phyloP scores from a whole-genome alignment of 2,113 vertebrate genomes.

The Istiophorus platypterus region DNA sequence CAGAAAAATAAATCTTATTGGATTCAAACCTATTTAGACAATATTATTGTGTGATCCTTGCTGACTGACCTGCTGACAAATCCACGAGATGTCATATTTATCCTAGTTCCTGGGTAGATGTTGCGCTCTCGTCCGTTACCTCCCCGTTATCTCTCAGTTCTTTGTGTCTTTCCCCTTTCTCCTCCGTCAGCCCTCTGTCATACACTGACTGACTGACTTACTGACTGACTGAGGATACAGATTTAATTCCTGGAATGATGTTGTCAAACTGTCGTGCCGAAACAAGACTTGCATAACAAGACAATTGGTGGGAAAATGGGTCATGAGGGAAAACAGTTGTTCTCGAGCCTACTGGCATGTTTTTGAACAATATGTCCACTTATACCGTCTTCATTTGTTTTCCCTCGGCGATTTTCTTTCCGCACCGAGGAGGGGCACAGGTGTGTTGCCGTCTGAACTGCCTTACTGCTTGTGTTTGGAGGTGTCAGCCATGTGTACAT shows the following conservation, averaged over 20 bases:
- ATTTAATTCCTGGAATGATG: slow-evolving; percentile 67
- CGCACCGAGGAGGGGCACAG: background rate
- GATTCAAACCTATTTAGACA: too few species aligned
- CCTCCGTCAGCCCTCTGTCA: slow-evolving; percentile 9
- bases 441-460: background rate
- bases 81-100: background rate
- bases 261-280: slow-evolving; percentile 57
- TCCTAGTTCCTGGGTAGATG: background rate
- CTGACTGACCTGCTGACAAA: background rate
- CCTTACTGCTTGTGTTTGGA: slow-evolving; percentile 38
- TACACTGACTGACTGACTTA: slow-evolving; percentile 10
- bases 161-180: background rate
- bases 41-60: background rate
- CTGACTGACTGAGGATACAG: slow-evolving; percentile 32
- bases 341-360: slow-evolving; percentile 33
- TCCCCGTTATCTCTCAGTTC: background rate
- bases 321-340: slow-evolving; percentile 59
- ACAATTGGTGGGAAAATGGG: slow-evolving; percentile 54
- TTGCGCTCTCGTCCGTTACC: background rate
- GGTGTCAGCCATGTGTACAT: slow-evolving; percentile 40
- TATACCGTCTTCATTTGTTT: background rate
- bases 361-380: slow-evolving; percentile 51
- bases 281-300: slow-evolving; percentile 60
- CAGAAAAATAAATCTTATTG: background rate
- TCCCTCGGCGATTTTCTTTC: background rate